These are phyloP conservation scores for Trichonephila clavipes DNA, from an alignment of 1,140 invertebrate genomes.

Conservation along the genomic window DNA sequence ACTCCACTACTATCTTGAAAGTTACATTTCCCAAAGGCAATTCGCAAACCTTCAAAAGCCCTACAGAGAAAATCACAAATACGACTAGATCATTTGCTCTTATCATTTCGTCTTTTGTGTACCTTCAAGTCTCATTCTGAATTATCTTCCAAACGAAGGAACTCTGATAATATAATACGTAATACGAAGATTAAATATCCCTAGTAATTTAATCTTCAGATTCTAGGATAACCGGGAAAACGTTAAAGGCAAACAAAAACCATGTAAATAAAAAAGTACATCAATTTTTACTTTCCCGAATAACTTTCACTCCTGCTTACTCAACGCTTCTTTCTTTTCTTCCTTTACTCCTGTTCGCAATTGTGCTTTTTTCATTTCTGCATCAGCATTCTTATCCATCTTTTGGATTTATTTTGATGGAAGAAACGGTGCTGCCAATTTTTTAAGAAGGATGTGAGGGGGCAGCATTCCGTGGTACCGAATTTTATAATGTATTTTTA, in stretches of 20 bases:
- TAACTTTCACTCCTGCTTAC: slow-evolving; percentile 20
- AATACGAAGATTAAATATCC: slow-evolving; percentile 43
- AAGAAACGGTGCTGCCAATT: slow-evolving; percentile 15
- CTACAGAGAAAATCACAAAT: neutral
- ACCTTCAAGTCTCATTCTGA: neutral
- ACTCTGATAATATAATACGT: slow-evolving; percentile 8
- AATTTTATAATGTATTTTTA: neutral
- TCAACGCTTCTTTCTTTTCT: neutral
- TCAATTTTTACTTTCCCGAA: slow-evolving; percentile 10
- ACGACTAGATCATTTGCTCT: neutral
- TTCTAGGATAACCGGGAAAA: neutral
- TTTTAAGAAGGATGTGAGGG: neutral
- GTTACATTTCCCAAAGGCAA: neutral
- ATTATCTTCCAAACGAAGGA: slow-evolving; percentile 6
- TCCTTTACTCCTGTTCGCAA: neutral
- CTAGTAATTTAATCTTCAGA: slow-evolving; percentile 35
- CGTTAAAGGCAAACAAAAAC: slow-evolving; percentile 1
- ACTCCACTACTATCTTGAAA: neutral
- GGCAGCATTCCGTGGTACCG: slow-evolving; percentile 5
- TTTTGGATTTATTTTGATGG: slow-evolving; percentile 27
- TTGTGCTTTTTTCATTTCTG: neutral
- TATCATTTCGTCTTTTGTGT: slow-evolving; percentile 27
- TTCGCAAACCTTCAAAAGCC: neutral
- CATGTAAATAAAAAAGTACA: neutral
- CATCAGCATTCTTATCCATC: neutral